These are phyloP conservation scores for Embidobia sp. DNA, from an alignment of 2,888 invertebrate species.

Conservation along the genomic window DNA sequence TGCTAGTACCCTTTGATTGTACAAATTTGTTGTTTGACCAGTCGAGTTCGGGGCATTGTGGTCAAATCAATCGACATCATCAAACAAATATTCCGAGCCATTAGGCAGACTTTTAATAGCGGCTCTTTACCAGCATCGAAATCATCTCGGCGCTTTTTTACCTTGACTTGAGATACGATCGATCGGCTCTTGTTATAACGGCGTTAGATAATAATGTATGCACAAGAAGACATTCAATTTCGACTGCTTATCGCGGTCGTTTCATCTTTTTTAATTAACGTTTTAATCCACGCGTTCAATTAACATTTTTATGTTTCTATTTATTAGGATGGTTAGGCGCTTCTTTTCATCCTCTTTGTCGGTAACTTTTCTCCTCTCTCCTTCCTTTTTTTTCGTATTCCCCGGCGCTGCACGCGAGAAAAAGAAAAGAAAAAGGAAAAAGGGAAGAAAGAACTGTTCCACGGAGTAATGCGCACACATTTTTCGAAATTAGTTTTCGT, in stretches of 20 bases:
- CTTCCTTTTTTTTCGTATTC: not conserved
- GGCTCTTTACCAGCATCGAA: constrained; percentile 21
- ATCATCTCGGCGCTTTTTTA: constrained; percentile 16
- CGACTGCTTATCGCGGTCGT: constrained; percentile 13
- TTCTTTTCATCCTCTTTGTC: constrained; percentile 10
- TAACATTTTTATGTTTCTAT: constrained; percentile 54
- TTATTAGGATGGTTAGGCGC: constrained; percentile 40
- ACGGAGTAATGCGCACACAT: constrained; percentile 33
- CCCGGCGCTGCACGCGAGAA: too few relatives aligned
- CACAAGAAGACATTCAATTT: constrained; percentile 37
- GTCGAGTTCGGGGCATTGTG: too few relatives aligned
- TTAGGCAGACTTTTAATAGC: too few relatives aligned
- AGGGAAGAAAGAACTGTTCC: constrained; percentile 6
- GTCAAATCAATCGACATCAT: too few relatives aligned
- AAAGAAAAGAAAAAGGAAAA: not conserved
- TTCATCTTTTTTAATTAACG: constrained; percentile 53
- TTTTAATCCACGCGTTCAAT: constrained; percentile 35
- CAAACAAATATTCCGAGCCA: too few relatives aligned
- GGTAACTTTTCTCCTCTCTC: not conserved
- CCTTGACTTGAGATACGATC: constrained; percentile 35
- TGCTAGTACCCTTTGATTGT: too few relatives aligned
- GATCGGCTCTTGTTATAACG: constrained; percentile 26
- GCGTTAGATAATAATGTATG: constrained; percentile 44
- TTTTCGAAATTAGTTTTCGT: constrained; percentile 46
- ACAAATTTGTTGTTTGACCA: too few relatives aligned